Evolutionary conservation across 2,888 invertebrate genomes (phyloP).

Genomic region (Eumacrocentrus americanus): DNA sequence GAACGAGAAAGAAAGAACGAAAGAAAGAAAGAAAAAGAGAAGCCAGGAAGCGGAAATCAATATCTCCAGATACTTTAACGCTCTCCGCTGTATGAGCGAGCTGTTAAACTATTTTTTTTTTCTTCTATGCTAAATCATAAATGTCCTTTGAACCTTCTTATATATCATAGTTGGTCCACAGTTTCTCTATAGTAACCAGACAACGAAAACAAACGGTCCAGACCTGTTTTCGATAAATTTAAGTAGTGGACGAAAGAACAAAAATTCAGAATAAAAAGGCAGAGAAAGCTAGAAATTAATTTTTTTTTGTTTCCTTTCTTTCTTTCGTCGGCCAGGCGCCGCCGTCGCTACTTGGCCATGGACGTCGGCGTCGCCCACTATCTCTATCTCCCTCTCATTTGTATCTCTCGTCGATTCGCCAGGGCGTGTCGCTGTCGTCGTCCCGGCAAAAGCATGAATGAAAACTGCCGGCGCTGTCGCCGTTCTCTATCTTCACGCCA

Average conservation of each 20-base stretch:
- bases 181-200: no score
- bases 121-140: no score
- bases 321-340: no score
- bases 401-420: conserved; percentile 24
- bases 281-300: neutral
- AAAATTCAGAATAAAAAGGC: neutral
- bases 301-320: neutral
- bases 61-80: conserved; percentile 25
- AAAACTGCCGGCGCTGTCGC: conserved; percentile 40
- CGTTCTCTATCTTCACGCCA: conserved; percentile 20
- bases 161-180: neutral
- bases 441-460: conserved; percentile 53
- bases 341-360: neutral
- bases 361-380: conserved; percentile 11
- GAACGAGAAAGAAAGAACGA: neutral
- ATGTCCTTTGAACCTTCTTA: no score
- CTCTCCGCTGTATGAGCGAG: neutral
- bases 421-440: conserved; percentile 43
- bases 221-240: no score
- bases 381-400: neutral
- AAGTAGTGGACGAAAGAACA: neutral
- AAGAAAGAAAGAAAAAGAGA: neutral
- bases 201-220: no score
- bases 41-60: conserved; percentile 34
- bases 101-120: neutral